These are phyloP conservation scores for Rhinoptilus africanus DNA, from an alignment of 2,113 vertebrate genomes.

Conservation along the genomic window DNA sequence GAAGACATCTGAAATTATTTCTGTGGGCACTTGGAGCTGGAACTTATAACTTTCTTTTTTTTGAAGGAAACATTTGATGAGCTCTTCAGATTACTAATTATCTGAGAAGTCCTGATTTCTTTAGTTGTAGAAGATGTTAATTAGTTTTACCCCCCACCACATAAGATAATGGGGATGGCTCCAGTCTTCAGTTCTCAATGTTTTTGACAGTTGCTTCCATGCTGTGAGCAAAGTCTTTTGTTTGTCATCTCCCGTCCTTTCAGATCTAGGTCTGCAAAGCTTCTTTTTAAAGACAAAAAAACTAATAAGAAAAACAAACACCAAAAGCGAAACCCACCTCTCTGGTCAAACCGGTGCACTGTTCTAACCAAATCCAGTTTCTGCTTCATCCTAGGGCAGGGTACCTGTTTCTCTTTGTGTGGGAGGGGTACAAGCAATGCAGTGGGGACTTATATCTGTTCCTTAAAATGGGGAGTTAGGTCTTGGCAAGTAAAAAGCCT, in stretches of 20 bases:
- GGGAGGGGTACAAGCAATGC: neutral
- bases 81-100: neutral
- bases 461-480: neutral
- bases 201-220: neutral
- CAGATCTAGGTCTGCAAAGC: neutral
- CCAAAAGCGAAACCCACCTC: rapidly evolving
- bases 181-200: neutral
- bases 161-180: neutral
- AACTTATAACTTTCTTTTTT: neutral
- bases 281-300: neutral
- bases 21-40: neutral
- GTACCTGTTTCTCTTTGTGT: neutral
- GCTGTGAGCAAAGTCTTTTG: neutral
- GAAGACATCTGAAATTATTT: neutral
- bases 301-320: neutral
- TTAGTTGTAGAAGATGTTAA: neutral
- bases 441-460: neutral
- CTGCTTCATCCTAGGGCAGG: neutral
- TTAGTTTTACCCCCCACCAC: neutral
- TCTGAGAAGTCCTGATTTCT: neutral
- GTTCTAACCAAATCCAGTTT: neutral
- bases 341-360: neutral
- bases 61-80: neutral
- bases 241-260: neutral
- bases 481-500: neutral